Base-by-base conservation (phyloP, 2,888 invertebrate genomes). In the Helicoverpa assulta region DNA sequence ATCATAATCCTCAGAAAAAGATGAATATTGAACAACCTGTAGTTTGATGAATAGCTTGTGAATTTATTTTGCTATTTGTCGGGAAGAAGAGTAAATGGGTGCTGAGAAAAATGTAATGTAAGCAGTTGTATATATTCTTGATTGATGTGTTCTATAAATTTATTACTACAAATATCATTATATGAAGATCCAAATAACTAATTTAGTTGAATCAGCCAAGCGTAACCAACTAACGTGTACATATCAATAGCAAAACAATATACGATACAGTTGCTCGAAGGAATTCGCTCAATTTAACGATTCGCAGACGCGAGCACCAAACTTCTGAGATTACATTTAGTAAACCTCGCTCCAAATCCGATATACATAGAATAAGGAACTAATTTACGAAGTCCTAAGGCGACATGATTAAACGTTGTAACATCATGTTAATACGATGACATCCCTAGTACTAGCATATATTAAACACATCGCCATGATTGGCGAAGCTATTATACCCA, bases 401-500 rank as follows among this genome's bases (percentile, higher is more conserved):
- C 52, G 59, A 67, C 73, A 71, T 82, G 76, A 82, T 84, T 82
- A 82, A 78, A 76, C 70, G 69, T 58, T 78, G 67, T 69, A 57
- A 70, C 82, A 76, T 77, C 63, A 76, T 72, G 82, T 81, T 80
- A 80, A 81, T 80, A 63, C 50, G 57, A 50, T 68, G 84, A 78
- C 84, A 72, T 60, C 40, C 77, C 67, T 26, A 55, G 61, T 56
- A 63, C 60, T 55, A 68, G 65, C 64, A 59, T 61, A 74, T 81
- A 83, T 82, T 92, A 92, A 92, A 91, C 85, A 84, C 85, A 87
- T 82, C 78, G 77, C 86, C 84, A 82, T 93, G 91, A 92, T 92
- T 94, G 93, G 91, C 92, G 89, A 80, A 73, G 85, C 76, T 81
- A 86, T 90, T 88, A 87, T 86, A 75, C 70, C 75, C 71, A 87